Conservation (phyloP, 2,797 vertebrate species). For the Euphonia xanthogaster region DNA sequence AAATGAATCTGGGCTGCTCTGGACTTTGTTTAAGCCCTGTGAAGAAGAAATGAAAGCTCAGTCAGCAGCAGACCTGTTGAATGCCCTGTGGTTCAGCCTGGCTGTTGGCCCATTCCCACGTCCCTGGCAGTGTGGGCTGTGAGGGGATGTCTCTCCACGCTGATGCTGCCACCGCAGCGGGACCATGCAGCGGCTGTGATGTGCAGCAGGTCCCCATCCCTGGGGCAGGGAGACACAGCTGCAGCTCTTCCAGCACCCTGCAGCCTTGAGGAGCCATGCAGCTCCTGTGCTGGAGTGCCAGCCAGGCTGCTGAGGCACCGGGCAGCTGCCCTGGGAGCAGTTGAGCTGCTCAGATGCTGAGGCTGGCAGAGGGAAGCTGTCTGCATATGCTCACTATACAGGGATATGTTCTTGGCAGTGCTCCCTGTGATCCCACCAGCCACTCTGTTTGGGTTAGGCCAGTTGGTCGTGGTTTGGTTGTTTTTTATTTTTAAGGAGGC, state of each 20-base stretch:
- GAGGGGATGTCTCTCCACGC: not conserved
- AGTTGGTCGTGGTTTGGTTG: not conserved
- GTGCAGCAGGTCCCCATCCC: not conserved
- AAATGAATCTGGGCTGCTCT: not conserved
- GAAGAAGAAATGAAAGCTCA: not conserved
- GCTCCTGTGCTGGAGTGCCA: not conserved
- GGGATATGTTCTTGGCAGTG: not conserved
- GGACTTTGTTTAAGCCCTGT: not conserved
- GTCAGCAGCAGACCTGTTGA: not conserved
- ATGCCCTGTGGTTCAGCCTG: not conserved
- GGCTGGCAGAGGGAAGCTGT: not conserved
- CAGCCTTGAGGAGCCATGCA: not conserved
- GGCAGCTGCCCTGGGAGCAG: not conserved
- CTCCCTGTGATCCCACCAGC: not conserved
- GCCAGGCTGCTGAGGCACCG: not conserved
- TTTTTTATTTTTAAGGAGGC: not conserved
- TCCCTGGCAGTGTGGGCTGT: not conserved
- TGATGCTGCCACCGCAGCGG: not conserved
- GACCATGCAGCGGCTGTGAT: not conserved
- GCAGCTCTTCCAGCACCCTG: not conserved
- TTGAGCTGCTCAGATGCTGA: not conserved
- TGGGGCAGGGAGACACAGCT: not conserved
- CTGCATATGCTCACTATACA: not conserved
- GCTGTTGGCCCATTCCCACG: accelerated
- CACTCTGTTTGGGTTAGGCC: not conserved